Evolutionary conservation across 2,797 vertebrate genomes (phyloP), one percentile per base, ranked within the genome.

Genomic region (Chrysocyon brachyurus): DNA sequence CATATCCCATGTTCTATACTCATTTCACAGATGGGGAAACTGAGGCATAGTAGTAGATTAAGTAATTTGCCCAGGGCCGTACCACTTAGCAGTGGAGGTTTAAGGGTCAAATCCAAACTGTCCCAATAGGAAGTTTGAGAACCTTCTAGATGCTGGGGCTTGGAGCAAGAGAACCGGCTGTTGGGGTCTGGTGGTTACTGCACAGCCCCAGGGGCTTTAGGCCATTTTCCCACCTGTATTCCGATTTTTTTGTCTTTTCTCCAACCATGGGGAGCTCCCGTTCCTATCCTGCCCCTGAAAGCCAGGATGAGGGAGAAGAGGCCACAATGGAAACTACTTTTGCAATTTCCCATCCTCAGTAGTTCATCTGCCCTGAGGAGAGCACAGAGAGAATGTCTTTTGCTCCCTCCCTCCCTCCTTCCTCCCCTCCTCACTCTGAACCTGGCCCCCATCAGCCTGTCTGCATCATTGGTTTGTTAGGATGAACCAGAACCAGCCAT

Each of bases 401-500:
- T 12, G 10, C 46, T 86, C 19, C 19, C 26, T 68, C 19, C 19
- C 26, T 68, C 59, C 8, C 2, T 75, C 57, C 22, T 0, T 11
- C 31, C 26, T 24, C 31, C 11, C 7, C 46, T 64, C 63, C 36
- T 81, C 61, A 6, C 12, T 73, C 19, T 73, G 22, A 84, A 12
- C 24, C 26, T 22, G 46, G 24, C 52, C 24, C 70, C 70, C n/a
- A 33, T 16, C 68, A 84, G 56, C 92, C 59, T 61, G 12, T 57
- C 31, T 77, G 63, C 93, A 33, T 89, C 85, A 11, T 64, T 86
- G 96, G 57, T 81, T 79, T 91, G 5, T 83, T 97, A 99, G 99
- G 99, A 99, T 36, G 99, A 99, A 96, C 99, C 99, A 0, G 98
- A 99, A 73, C 99, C 98, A 2, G 99, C 99, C n/a, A 98, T 99